Percentiles rank a stretch among this genome's conserved stretches.
phyloP scores from a whole-genome alignment of 2,888 invertebrate genomes.

The Tiliacea citrago region DNA sequence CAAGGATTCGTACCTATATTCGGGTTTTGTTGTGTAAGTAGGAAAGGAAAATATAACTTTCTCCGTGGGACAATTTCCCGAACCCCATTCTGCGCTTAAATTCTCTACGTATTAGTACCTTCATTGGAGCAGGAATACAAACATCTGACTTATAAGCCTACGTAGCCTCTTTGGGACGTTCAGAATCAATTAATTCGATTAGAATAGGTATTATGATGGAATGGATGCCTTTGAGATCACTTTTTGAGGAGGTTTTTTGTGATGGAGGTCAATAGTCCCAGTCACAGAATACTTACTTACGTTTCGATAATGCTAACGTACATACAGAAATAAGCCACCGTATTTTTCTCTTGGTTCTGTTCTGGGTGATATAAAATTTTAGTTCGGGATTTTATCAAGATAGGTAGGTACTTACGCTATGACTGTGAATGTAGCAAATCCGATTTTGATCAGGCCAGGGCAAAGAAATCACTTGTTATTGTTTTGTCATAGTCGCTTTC shows the following conservation, averaged over 20 bases:
- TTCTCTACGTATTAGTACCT: too few species aligned
- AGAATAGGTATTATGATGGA: background rate
- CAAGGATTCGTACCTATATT: too few species aligned
- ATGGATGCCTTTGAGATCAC: background rate
- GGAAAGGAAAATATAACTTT: background rate
- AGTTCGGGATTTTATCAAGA: background rate
- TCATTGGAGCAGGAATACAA: too few species aligned
- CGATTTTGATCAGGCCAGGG: background rate
- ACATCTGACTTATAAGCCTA: too few species aligned
- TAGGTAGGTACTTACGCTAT: background rate
- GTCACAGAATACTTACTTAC: background rate
- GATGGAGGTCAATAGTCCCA: background rate
- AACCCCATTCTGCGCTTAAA: too few species aligned
- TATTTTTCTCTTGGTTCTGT: background rate
- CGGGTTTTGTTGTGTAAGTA: background rate
- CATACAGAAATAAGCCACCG: background rate
- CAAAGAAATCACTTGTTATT: background rate
- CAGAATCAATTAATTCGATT: background rate
- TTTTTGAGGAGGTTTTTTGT: background rate
- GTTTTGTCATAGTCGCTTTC: background rate
- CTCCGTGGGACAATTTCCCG: background rate
- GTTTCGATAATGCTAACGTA: background rate
- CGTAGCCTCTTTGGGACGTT: background rate
- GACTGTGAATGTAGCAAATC: background rate
- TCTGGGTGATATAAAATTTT: background rate